phyloP scores from a whole-genome alignment of 2,888 invertebrate species.

The Laspeyria flexula region DNA sequence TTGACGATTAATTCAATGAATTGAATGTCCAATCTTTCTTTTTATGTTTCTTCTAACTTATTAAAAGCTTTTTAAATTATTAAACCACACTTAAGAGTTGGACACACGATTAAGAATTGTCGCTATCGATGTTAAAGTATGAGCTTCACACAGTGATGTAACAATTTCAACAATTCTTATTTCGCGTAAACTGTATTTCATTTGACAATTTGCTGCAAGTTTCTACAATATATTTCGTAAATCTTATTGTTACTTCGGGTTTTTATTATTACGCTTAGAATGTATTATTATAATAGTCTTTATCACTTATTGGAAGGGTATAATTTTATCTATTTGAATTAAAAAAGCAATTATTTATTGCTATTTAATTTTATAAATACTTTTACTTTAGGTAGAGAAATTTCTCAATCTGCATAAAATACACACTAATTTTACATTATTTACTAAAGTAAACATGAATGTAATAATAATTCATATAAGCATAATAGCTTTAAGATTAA shows the following conservation, averaged over 20 bases:
- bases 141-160: too few species aligned
- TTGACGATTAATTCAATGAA: too few species aligned
- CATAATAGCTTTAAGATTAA: neutral
- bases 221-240: too few species aligned
- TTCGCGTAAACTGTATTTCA: too few species aligned
- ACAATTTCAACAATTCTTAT: too few species aligned
- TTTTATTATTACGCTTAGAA: neutral
- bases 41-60: too few species aligned
- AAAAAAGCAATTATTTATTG: neutral
- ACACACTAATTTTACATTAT: neutral
- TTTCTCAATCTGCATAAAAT: neutral
- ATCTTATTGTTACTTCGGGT: neutral
- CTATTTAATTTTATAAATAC: neutral
- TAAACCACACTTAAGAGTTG: too few species aligned
- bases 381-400: neutral
- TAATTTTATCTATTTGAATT: slow-evolving; percentile 1
- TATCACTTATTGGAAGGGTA: slow-evolving; percentile 32
- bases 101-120: too few species aligned
- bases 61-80: too few species aligned
- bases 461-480: neutral
- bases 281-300: slow-evolving; percentile 20
- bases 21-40: too few species aligned
- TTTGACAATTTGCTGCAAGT: too few species aligned
- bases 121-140: too few species aligned
- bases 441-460: neutral